A percentile compares a stretch with the other conserved stretches of the same genome.
Conservation (phyloP, 2,888 invertebrate genomes). For the Schizotus pectinicornis region DNA sequence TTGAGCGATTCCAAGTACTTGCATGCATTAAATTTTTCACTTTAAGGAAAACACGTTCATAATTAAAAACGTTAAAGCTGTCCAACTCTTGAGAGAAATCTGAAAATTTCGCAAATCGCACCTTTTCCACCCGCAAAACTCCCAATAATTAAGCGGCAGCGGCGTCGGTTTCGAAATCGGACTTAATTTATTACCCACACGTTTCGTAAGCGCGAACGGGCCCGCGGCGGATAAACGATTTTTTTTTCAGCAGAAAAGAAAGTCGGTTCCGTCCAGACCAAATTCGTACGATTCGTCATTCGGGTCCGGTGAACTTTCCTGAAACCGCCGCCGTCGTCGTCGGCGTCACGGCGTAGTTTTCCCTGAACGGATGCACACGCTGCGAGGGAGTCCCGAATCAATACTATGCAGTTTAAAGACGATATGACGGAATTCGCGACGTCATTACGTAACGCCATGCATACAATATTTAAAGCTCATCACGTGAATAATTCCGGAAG, state of each 20-base stretch:
- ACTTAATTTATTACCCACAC: slow-evolving; percentile 25
- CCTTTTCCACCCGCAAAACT: too few species aligned
- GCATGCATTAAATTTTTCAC: too few species aligned
- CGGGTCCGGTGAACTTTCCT: not conserved
- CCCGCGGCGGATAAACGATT: not conserved
- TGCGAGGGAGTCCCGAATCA: slow-evolving; percentile 47
- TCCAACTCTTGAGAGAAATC: too few species aligned
- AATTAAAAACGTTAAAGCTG: too few species aligned
- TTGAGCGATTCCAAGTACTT: too few species aligned
- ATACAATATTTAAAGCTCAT: not conserved
- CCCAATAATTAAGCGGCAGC: too few species aligned
- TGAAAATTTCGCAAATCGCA: too few species aligned
- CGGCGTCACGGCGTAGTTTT: slow-evolving; percentile 29
- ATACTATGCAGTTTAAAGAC: slow-evolving; percentile 56
- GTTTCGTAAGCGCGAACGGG: slow-evolving; percentile 9
- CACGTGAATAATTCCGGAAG: not conserved
- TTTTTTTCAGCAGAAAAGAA: slow-evolving; percentile 4
- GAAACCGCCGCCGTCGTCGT: too few species aligned
- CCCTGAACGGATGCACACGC: slow-evolving; percentile 46
- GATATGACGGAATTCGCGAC: slow-evolving; percentile 45
- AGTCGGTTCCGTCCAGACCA: not conserved
- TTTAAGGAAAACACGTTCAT: too few species aligned
- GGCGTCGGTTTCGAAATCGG: not conserved
- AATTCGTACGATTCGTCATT: not conserved
- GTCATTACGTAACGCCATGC: slow-evolving; percentile 16